A percentile compares a stretch with the other conserved stretches of the same genome.
phyloP scores from a whole-genome alignment of 2,888 invertebrate genomes.

The Acronicta alni region DNA sequence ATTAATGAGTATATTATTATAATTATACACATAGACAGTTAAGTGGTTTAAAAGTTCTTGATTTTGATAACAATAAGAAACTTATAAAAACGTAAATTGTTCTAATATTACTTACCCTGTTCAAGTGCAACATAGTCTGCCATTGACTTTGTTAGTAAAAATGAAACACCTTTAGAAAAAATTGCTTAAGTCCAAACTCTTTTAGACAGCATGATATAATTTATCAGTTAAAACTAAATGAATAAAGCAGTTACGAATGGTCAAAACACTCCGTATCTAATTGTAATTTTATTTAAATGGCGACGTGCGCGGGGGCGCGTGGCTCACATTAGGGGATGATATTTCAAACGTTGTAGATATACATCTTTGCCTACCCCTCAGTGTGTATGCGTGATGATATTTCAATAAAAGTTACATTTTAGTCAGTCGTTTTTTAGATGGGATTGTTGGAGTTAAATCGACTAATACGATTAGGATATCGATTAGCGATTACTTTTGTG shows the following conservation, averaged over 20 bases:
- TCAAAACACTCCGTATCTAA: slow-evolving; percentile 78
- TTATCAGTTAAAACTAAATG: slow-evolving; percentile 71
- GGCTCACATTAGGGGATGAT: slow-evolving; percentile 53
- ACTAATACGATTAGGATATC: slow-evolving; percentile 12
- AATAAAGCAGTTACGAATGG: slow-evolving; percentile 70
- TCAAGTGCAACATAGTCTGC: no score
- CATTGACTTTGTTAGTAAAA: no score
- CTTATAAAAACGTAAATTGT: no score
- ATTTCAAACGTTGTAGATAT: slow-evolving; percentile 56
- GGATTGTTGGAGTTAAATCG: slow-evolving; percentile 2
- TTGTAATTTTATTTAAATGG: slow-evolving; percentile 84
- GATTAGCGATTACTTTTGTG: neutral
- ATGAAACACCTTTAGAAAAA: neutral
- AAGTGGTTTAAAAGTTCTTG: no score
- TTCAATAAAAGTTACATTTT: slow-evolving; percentile 39
- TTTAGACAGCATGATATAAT: slow-evolving; percentile 31
- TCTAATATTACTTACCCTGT: no score
- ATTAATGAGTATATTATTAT: no score
- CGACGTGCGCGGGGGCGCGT: slow-evolving; percentile 51
- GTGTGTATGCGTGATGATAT: slow-evolving; percentile 46
- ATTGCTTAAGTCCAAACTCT: slow-evolving; percentile 47
- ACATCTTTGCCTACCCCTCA: slow-evolving; percentile 46
- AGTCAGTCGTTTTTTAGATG: slow-evolving; percentile 9
- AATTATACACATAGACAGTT: no score
- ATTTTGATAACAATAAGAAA: no score